These are phyloP conservation scores for Setipinna tenuifilis DNA, from an alignment of 2,797 vertebrate species.

Conservation along the genomic window DNA sequence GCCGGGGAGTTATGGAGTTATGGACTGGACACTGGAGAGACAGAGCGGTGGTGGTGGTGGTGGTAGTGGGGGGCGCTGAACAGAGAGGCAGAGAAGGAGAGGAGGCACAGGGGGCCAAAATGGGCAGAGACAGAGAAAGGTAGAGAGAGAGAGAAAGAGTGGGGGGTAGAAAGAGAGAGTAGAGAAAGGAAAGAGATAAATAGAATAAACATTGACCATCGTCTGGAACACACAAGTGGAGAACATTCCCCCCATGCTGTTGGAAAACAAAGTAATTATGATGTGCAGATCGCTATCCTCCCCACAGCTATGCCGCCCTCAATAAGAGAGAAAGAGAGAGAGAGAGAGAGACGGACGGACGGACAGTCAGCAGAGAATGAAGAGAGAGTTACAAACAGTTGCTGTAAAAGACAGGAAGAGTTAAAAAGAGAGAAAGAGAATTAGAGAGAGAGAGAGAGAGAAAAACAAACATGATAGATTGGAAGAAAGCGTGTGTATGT, in stretches of 20 bases:
- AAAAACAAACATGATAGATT: too few relatives aligned
- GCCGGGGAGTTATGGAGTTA: background rate
- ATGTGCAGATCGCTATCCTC: slow-evolving; percentile 32
- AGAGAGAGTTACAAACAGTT: too few relatives aligned
- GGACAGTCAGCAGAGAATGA: too few relatives aligned
- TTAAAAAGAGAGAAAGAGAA: too few relatives aligned
- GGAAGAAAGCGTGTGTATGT: too few relatives aligned
- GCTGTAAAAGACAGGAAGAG: too few relatives aligned
- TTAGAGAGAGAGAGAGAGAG: too few relatives aligned
- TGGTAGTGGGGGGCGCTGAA: too few relatives aligned
- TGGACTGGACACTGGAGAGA: background rate
- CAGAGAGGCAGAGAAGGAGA: background rate
- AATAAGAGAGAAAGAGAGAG: background rate
- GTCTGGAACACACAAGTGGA: slow-evolving; percentile 55
- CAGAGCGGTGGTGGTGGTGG: background rate
- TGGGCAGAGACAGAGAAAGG: background rate
- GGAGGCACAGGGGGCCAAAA: background rate
- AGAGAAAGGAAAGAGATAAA: slow-evolving; percentile 14
- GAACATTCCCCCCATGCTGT: slow-evolving; percentile 39
- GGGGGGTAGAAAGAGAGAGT: background rate
- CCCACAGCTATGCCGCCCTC: slow-evolving; percentile 35
- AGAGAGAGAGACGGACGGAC: background rate
- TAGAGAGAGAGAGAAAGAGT: background rate
- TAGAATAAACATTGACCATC: slow-evolving; percentile 42
- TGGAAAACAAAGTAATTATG: slow-evolving; percentile 51